Conservation (phyloP, 2,113 vertebrate genomes). For the Lycocorax pyrrhopterus region DNA sequence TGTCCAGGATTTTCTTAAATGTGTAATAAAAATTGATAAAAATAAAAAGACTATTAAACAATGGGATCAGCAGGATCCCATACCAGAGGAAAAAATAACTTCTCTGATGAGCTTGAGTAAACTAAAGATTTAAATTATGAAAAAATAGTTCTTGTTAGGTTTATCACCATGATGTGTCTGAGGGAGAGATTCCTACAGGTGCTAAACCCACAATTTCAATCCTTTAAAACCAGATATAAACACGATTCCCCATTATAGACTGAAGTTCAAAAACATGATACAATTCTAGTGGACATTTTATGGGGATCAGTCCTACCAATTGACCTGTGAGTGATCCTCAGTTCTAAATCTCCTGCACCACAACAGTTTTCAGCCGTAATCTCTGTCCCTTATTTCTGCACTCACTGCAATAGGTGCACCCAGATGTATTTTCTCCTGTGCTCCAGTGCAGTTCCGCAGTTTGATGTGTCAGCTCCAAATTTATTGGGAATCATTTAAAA, state of each 20-base stretch:
- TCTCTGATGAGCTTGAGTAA: background rate
- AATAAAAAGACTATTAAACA: background rate
- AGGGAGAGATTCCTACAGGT: background rate
- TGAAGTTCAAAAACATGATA: background rate
- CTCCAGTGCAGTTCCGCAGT: background rate
- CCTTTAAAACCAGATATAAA: background rate
- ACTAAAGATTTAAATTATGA: background rate
- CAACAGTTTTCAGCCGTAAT: background rate
- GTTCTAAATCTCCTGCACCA: background rate
- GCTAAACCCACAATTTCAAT: background rate
- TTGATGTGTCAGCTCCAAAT: background rate
- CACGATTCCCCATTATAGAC: accelerated
- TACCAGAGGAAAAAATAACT: background rate
- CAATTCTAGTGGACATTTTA: background rate
- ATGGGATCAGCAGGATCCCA: background rate
- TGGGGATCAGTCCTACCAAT: background rate
- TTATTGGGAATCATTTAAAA: background rate
- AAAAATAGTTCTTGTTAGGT: background rate
- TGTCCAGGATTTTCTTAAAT: background rate
- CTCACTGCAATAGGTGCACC: background rate
- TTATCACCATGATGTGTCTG: background rate
- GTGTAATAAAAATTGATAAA: background rate
- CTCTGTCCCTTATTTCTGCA: background rate
- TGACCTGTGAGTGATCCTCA: background rate
- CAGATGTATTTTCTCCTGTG: background rate